These are phyloP conservation scores for Propithecus perrieri DNA, from an alignment of 2,797 vertebrate species.

Conservation along the genomic window DNA sequence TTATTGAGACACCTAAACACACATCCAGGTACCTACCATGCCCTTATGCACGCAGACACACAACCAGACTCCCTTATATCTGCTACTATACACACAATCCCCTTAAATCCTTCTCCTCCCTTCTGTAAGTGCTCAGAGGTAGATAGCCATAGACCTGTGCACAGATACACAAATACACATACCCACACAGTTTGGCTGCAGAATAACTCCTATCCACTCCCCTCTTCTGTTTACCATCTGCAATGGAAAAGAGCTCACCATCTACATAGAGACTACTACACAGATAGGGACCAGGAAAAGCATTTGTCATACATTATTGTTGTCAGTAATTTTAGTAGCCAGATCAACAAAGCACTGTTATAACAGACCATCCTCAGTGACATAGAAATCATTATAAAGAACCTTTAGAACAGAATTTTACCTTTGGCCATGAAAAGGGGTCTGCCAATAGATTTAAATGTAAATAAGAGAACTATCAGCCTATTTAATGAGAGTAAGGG, in stretches of 20 bases:
- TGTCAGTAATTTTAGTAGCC: slow-evolving; percentile 42
- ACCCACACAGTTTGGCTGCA: neutral
- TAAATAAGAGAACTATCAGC: neutral
- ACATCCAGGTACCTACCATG: neutral
- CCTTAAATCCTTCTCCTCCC: neutral
- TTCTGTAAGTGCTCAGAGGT: neutral
- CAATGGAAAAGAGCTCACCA: neutral
- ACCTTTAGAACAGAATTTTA: slow-evolving; percentile 42
- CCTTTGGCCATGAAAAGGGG: slow-evolving; percentile 15
- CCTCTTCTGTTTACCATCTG: neutral
- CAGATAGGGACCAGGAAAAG: slow-evolving; percentile 19
- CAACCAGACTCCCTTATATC: neutral
- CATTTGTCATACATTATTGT: slow-evolving; percentile 1
- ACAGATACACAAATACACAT: neutral
- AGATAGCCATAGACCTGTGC: neutral
- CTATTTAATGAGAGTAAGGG: slow-evolving; percentile 29
- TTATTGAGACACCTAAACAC: neutral
- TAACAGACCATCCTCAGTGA: slow-evolving; percentile 19
- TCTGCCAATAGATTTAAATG: slow-evolving; percentile 21
- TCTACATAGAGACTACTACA: slow-evolving; percentile 20
- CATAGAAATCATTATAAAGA: slow-evolving; percentile 45
- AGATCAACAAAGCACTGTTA: slow-evolving; percentile 52
- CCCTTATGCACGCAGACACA: neutral
- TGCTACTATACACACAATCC: neutral
- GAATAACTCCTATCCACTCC: neutral